A percentile compares a stretch with the other conserved stretches of the same genome.
Evolutionary conservation across 2,113 vertebrate species (phyloP).

Genomic region (Hippoglossus stenolepis): DNA sequence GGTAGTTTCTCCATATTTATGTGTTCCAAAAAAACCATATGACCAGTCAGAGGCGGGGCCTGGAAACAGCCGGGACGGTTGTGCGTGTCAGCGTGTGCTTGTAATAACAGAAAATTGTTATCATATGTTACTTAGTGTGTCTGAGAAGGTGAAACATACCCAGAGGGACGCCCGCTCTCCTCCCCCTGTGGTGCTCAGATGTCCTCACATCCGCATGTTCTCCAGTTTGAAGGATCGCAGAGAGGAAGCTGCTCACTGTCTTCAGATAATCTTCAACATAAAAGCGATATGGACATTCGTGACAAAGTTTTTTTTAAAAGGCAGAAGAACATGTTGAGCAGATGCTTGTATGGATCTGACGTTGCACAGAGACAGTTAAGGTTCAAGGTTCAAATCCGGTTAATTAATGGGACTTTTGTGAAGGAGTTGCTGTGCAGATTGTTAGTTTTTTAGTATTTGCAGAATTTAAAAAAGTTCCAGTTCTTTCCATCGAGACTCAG

Average conservation of each 20-base stretch:
- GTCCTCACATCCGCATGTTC: conserved; percentile 21
- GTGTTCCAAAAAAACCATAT: conserved; percentile 1
- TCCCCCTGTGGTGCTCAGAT: conserved; percentile 29
- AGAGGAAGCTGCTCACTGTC: conserved; percentile 43
- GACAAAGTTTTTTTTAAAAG: background rate
- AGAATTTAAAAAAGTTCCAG: too few relatives aligned
- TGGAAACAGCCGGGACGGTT: background rate
- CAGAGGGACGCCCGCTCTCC: conserved; percentile 8
- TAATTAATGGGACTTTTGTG: background rate
- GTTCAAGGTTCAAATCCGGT: conserved; percentile 35
- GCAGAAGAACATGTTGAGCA: conserved; percentile 13
- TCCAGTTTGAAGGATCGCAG: conserved; percentile 40
- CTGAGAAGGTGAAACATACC: conserved; percentile 49
- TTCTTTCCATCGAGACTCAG: background rate
- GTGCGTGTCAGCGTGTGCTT: background rate
- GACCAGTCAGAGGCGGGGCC: background rate
- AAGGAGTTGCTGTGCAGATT: background rate
- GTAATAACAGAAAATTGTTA: conserved; percentile 68
- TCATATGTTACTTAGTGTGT: conserved; percentile 64
- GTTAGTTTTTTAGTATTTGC: background rate
- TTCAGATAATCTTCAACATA: conserved; percentile 19
- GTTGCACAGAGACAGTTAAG: conserved; percentile 19
- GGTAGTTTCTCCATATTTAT: conserved; percentile 33
- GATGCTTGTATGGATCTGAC: conserved; percentile 34
- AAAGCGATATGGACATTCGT: conserved; percentile 8